phyloP scores from a whole-genome alignment of 1,140 invertebrate species.

The Bombus breviceps region DNA sequence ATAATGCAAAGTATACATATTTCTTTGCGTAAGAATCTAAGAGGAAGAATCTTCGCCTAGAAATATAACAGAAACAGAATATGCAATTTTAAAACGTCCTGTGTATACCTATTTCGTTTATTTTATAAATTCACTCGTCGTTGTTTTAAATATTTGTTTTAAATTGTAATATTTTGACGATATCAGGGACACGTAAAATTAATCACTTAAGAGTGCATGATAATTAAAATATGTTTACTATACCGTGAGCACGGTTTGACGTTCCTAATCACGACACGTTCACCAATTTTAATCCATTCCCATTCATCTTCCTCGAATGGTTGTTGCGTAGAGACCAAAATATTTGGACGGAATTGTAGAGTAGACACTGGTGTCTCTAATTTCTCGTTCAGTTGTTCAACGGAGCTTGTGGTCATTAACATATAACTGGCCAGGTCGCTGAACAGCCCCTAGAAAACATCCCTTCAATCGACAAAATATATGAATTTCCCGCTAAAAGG shows the following conservation, averaged over 20 bases:
- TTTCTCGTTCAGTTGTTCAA: constrained; percentile 77
- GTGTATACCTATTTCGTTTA: too few relatives aligned
- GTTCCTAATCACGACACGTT: constrained; percentile 73
- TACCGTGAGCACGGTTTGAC: constrained; percentile 80
- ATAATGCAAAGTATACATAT: too few relatives aligned
- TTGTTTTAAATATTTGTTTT: too few relatives aligned
- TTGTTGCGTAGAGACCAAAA: constrained; percentile 77
- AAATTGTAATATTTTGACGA: too few relatives aligned
- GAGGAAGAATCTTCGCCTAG: too few relatives aligned
- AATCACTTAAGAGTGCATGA: too few relatives aligned
- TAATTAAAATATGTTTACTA: not conserved
- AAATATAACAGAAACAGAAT: too few relatives aligned
- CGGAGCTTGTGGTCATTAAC: constrained; percentile 78
- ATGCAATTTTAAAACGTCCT: too few relatives aligned
- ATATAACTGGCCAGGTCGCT: constrained; percentile 81
- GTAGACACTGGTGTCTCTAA: constrained; percentile 69
- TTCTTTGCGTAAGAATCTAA: too few relatives aligned
- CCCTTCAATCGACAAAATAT: not conserved
- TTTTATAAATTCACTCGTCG: too few relatives aligned
- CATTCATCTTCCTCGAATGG: constrained; percentile 82
- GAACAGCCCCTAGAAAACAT: constrained; percentile 77
- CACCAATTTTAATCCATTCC: constrained; percentile 82
- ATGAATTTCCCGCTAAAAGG: not conserved
- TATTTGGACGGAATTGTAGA: constrained; percentile 82
- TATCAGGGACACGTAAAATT: too few relatives aligned